Conservation (phyloP, 2,888 invertebrate genomes). For the Norana najaformis region DNA sequence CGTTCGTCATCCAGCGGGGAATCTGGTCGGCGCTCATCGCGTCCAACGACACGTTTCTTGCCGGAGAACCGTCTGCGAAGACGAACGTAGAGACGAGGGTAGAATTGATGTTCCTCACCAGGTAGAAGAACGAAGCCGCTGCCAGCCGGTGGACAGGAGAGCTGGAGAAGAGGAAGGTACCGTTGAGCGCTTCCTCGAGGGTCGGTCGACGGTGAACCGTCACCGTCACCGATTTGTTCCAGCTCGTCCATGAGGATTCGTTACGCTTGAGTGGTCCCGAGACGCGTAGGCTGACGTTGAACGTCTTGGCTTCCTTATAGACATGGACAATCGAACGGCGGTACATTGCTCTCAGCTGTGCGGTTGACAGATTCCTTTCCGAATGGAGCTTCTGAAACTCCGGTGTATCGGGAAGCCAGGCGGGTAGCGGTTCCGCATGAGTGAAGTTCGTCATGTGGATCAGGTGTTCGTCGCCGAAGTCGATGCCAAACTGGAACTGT, state of each 20-base stretch:
- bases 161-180: not conserved
- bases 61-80: not conserved
- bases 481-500: not conserved
- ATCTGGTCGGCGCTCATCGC: not conserved
- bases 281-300: not conserved
- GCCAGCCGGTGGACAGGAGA: not conserved
- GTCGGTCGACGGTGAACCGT: not conserved
- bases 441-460: not conserved
- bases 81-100: not conserved
- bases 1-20: not conserved
- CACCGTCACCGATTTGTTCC: not conserved
- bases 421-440: not conserved
- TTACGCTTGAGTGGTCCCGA: not conserved
- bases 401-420: not conserved
- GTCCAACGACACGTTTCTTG: not conserved
- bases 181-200: constrained; percentile 8
- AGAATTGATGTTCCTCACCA: not conserved
- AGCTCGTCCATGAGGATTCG: not conserved
- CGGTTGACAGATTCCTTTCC: not conserved
- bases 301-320: not conserved
- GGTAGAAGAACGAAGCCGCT: not conserved
- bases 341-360: not conserved
- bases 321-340: not conserved
- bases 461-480: not conserved
- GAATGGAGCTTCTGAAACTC: not conserved